phyloP scores from a whole-genome alignment of 2,797 vertebrate genomes.

The Rhadinocentrus ornatus region DNA sequence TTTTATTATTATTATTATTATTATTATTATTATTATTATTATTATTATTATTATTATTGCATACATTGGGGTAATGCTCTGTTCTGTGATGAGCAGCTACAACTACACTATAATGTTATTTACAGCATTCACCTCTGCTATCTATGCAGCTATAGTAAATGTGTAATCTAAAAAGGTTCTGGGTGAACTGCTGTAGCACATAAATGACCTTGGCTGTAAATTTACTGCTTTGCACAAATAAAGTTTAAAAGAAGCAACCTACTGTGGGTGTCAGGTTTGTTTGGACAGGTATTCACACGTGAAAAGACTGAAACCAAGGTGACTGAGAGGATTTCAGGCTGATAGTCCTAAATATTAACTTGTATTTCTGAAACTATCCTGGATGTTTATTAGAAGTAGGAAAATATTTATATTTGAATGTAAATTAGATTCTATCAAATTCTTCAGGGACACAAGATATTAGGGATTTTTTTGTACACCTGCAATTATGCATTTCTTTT shows the following conservation, averaged over 20 bases:
- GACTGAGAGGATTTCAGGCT: no score
- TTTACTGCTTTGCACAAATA: constrained; percentile 70
- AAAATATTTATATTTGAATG: no score
- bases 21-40: no score
- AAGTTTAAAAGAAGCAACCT: constrained; percentile 34
- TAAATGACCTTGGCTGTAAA: constrained; percentile 54
- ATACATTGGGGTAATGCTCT: constrained; percentile 21
- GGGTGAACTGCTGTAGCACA: constrained; percentile 30
- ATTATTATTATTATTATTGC: constrained; percentile 16
- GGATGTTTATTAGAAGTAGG: no score
- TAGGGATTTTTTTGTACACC: no score
- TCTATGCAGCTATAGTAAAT: constrained; percentile 56
- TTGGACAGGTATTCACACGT: background rate
- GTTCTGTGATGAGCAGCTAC: constrained; percentile 27
- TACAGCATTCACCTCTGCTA: constrained; percentile 28
- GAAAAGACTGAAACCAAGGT: no score
- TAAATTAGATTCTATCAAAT: no score
- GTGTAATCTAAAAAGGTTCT: constrained; percentile 13
- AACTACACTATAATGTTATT: constrained; percentile 26
- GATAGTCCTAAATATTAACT: no score
- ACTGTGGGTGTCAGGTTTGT: background rate
- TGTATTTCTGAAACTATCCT: no score
- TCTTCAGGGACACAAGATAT: no score
- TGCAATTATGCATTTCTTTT: no score
- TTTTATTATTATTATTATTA: constrained; percentile 9